These are phyloP conservation scores for Leucophenga maculata DNA, from an alignment of 2,888 invertebrate species.

Conservation along the genomic window DNA sequence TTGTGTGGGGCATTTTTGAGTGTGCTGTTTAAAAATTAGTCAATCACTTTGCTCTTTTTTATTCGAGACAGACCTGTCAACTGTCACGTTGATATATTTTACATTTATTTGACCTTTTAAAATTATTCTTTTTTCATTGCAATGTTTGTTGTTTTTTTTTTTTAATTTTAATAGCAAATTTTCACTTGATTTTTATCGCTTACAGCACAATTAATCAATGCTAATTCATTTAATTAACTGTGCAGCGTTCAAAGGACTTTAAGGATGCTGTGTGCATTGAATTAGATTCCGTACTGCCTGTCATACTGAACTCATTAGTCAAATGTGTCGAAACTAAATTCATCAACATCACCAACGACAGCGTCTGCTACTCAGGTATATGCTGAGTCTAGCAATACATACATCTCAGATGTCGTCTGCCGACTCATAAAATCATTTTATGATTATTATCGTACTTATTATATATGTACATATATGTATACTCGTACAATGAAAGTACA, in stretches of 20 bases:
- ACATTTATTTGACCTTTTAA: not conserved
- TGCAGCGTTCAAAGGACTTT: not conserved
- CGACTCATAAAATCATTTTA: constrained; percentile 58
- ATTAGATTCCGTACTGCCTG: not conserved
- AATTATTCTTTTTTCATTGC: not conserved
- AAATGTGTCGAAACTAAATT: not conserved
- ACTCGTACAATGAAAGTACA: not conserved
- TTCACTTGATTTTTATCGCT: constrained; percentile 27
- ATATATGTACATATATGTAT: constrained; percentile 3
- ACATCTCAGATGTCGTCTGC: not conserved
- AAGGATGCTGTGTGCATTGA: constrained; percentile 3
- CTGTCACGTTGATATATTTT: constrained; percentile 60
- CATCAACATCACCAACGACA: not conserved
- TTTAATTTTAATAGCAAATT: constrained; percentile 9
- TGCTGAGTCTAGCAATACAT: too few relatives aligned
- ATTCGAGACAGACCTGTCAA: constrained; percentile 56
- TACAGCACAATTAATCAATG: constrained; percentile 42
- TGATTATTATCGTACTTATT: constrained; percentile 52
- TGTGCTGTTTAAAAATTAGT: constrained; percentile 43
- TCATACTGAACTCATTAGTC: constrained; percentile 14
- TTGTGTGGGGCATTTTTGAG: constrained; percentile 56
- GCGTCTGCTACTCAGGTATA: not conserved
- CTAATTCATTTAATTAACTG: constrained; percentile 37
- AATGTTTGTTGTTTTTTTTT: not conserved
- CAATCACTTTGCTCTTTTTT: constrained; percentile 27